Conservation (phyloP, 2,113 vertebrate species). For the Terrapene triunguis region DNA sequence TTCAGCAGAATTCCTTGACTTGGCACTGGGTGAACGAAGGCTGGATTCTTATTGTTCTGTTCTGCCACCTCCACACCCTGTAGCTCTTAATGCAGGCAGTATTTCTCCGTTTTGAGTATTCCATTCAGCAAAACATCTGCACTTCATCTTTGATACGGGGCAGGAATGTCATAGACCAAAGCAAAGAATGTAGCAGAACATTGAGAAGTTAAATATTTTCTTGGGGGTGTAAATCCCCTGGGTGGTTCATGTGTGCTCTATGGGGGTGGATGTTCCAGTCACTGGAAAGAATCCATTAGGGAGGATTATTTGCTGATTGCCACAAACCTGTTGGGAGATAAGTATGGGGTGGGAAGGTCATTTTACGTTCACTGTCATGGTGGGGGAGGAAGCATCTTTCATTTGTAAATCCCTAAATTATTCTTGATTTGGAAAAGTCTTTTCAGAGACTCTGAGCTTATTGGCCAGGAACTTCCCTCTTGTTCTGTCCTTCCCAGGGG, state of each 20-base stretch:
- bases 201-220: slow-evolving; percentile 31
- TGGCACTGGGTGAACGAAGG: background rate
- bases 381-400: background rate
- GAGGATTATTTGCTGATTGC: background rate
- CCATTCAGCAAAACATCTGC: slow-evolving; percentile 38
- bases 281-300: background rate
- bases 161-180: background rate
- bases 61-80: too few relatives aligned
- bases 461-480: background rate
- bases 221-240: background rate
- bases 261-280: background rate
- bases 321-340: background rate
- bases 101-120: slow-evolving; percentile 24
- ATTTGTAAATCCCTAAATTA: background rate
- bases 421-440: background rate
- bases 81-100: background rate
- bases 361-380: background rate
- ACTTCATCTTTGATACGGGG: slow-evolving; percentile 19
- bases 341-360: background rate
- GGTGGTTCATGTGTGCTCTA: background rate
- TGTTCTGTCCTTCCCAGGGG: background rate
- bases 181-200: background rate
- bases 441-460: background rate
- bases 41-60: slow-evolving; percentile 8
- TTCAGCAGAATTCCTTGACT: slow-evolving; percentile 34